Evolutionary conservation across 1,140 invertebrate genomes (phyloP).

Genomic region (Vanessa atalanta): DNA sequence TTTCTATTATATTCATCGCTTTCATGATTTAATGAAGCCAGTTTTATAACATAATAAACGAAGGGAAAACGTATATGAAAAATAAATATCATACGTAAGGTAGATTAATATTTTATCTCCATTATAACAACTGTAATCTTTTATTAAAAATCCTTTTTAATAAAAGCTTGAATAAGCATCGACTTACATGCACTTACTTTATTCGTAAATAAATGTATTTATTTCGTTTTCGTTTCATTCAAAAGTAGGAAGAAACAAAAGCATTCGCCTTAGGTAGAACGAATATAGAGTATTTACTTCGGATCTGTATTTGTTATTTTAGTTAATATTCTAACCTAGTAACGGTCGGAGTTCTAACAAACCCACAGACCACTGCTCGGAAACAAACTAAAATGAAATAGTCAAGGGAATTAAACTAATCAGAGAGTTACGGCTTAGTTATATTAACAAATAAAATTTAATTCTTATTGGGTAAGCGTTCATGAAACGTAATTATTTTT

Average conservation of each 20-base stretch:
- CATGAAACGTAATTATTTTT: too few relatives aligned
- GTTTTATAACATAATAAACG: background rate
- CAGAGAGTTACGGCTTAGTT: conserved; percentile 3
- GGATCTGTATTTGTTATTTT: conserved; percentile 5
- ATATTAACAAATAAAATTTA: conserved; percentile 6
- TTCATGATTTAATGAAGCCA: background rate
- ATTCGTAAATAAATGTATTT: too few relatives aligned
- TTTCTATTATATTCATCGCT: background rate
- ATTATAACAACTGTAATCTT: too few relatives aligned
- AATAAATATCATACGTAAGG: background rate
- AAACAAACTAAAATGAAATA: conserved; percentile 15
- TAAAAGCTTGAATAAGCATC: too few relatives aligned
- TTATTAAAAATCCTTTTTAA: too few relatives aligned
- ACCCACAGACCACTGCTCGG: conserved; percentile 7
- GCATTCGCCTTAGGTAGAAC: background rate
- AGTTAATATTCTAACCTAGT: conserved; percentile 7
- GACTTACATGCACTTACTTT: too few relatives aligned
- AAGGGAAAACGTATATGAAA: background rate
- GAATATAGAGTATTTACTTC: background rate
- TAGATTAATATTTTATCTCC: too few relatives aligned
- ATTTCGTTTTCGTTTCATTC: background rate
- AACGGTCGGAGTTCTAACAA: conserved; percentile 9
- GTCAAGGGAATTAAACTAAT: conserved; percentile 11
- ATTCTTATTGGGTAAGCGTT: background rate
- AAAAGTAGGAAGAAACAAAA: background rate